Percentiles rank a stretch among this genome's conserved stretches.
Conservation (phyloP, 2,888 invertebrate species). For the Acanthacorydalis orientalis region DNA sequence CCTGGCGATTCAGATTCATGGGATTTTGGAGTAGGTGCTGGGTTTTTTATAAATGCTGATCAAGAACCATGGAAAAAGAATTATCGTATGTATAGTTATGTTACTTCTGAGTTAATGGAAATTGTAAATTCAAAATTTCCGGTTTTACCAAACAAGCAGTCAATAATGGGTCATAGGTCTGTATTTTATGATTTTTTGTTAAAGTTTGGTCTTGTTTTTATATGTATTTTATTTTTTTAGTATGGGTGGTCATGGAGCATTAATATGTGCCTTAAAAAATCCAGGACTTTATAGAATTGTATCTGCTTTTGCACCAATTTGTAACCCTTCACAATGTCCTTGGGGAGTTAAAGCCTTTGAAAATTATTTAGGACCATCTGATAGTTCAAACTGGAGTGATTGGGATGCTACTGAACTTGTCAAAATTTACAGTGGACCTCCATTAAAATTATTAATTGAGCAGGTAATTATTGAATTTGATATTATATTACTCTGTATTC, state of each 20-base stretch:
- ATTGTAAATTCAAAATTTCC: conserved; percentile 63
- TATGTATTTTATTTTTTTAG: conserved; percentile 31
- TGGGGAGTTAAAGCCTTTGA: conserved; percentile 81
- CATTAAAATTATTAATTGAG: conserved; percentile 72
- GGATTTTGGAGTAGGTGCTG: conserved; percentile 92
- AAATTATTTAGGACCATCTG: conserved; percentile 59
- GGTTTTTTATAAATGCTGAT: conserved; percentile 88
- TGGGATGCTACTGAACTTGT: conserved; percentile 84
- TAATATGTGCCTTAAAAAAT: conserved; percentile 78
- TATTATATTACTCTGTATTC: not conserved
- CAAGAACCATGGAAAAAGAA: conserved; percentile 82
- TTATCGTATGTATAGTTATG: conserved; percentile 90
- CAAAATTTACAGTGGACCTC: conserved; percentile 66
- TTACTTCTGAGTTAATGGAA: conserved; percentile 71
- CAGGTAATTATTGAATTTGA: conserved; percentile 54
- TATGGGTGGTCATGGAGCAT: conserved; percentile 97
- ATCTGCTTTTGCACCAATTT: conserved; percentile 91
- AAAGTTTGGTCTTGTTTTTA: conserved; percentile 7
- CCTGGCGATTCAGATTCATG: conserved; percentile 82
- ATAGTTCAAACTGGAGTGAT: conserved; percentile 46
- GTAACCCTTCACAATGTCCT: conserved; percentile 65
- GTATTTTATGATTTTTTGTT: not conserved
- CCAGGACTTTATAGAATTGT: conserved; percentile 76
- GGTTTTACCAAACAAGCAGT: conserved; percentile 39
- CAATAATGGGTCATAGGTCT: conserved; percentile 71